A percentile compares a stretch with the other conserved stretches of the same genome.
phyloP scores from a whole-genome alignment of 2,797 vertebrate species.

The Melanotaenia boesemani region DNA sequence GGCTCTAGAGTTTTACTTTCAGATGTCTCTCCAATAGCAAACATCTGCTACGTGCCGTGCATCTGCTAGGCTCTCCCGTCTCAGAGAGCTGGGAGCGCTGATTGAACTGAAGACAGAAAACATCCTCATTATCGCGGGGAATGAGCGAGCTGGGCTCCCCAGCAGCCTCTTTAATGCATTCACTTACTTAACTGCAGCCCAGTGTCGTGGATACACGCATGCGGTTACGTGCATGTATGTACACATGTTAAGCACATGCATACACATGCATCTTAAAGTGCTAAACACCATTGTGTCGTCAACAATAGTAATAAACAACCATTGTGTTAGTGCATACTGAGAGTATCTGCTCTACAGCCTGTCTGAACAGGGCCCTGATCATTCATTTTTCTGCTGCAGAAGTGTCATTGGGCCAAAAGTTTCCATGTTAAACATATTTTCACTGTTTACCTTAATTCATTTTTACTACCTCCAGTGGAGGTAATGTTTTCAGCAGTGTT shows the following conservation, averaged over 20 bases:
- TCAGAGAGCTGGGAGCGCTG: constrained; percentile 61
- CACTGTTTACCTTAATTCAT: background rate
- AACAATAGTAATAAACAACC: constrained; percentile 49
- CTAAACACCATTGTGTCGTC: constrained; percentile 36
- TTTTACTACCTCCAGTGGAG: background rate
- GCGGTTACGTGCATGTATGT: constrained; percentile 13
- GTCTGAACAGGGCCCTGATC: constrained; percentile 10
- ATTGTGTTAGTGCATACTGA: constrained; percentile 47
- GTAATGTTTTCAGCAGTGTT: too few species aligned
- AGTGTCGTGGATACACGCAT: constrained; percentile 27
- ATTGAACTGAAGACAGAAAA: constrained; percentile 85
- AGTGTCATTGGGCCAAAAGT: background rate
- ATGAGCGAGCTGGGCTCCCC: constrained; percentile 66
- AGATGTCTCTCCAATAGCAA: constrained; percentile 86
- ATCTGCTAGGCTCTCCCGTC: constrained; percentile 79
- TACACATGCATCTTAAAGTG: constrained; percentile 9
- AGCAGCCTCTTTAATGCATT: constrained; percentile 73
- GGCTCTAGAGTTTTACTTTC: constrained; percentile 83
- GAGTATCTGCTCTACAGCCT: constrained; percentile 10
- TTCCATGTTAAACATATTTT: background rate
- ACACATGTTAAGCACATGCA: background rate
- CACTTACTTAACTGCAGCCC: constrained; percentile 66
- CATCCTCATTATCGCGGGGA: constrained; percentile 82
- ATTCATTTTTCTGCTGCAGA: background rate
- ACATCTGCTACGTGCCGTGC: constrained; percentile 84